These are phyloP conservation scores for Polypterus bichir DNA, from an alignment of 2,113 vertebrate genomes.

Conservation along the genomic window DNA sequence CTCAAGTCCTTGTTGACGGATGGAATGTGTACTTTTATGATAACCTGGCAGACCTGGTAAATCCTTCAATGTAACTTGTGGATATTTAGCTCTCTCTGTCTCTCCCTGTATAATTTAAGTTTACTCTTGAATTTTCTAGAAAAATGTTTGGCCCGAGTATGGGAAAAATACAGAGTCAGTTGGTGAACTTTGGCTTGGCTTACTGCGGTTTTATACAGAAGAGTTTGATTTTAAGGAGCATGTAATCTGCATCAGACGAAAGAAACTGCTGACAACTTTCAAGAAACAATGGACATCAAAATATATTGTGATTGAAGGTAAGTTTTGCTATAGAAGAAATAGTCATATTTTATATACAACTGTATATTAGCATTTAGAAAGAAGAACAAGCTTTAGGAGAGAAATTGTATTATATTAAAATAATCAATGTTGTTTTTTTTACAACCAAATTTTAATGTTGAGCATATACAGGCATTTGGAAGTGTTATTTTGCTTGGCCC, in stretches of 20 bases:
- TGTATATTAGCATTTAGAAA: neutral
- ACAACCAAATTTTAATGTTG: too few species aligned
- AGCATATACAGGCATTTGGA: too few species aligned
- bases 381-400: neutral
- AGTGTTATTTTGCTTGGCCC: too few species aligned
- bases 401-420: neutral
- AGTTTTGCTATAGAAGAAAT: neutral
- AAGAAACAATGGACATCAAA: constrained; percentile 95
- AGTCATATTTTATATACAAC: neutral
- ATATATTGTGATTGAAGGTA: constrained; percentile 93
- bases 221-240: constrained; percentile 92
- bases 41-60: constrained; percentile 63
- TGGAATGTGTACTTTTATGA: constrained; percentile 90
- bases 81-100: constrained; percentile 12
- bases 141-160: constrained; percentile 59
- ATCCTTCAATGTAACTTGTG: constrained; percentile 22
- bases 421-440: too few species aligned
- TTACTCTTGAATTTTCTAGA: constrained; percentile 41
- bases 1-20: constrained; percentile 75
- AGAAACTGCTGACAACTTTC: constrained; percentile 79
- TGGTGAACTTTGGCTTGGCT: constrained; percentile 82
- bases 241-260: constrained; percentile 78
- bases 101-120: constrained; percentile 14
- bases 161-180: constrained; percentile 70
- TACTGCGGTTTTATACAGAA: constrained; percentile 86